These are phyloP conservation scores for Megaceryle torquata DNA, from an alignment of 2,113 vertebrate genomes.

Conservation along the genomic window DNA sequence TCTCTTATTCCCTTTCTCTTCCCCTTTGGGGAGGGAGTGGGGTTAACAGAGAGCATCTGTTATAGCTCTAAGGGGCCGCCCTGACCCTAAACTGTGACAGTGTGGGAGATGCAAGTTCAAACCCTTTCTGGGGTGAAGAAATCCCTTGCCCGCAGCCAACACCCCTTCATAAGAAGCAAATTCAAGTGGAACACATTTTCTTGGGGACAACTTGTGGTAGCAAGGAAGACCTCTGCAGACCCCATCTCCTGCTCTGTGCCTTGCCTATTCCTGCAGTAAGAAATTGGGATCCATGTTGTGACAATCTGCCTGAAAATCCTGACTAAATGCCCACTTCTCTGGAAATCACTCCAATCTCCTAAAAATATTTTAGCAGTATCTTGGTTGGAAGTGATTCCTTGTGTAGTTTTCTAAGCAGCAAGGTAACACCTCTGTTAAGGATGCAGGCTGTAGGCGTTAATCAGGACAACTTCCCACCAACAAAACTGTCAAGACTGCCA, in stretches of 20 bases:
- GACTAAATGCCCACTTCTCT: background rate
- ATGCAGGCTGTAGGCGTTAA: rapidly evolving
- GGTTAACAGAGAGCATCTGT: too few species aligned
- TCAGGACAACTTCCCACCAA: background rate
- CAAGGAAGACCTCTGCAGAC: background rate
- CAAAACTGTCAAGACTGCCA: background rate
- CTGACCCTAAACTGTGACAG: background rate
- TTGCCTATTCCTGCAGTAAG: background rate
- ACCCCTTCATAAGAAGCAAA: background rate
- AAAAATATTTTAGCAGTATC: background rate
- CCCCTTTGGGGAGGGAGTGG: too few species aligned
- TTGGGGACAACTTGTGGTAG: background rate
- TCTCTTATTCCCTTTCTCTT: too few species aligned
- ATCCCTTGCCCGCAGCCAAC: background rate
- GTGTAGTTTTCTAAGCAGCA: background rate
- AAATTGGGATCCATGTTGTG: rapidly evolving
- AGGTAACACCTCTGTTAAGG: background rate
- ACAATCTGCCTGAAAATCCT: background rate
- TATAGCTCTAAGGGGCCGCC: too few species aligned
- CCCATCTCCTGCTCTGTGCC: background rate
- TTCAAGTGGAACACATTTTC: background rate
- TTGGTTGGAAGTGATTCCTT: background rate
- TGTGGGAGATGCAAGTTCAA: background rate
- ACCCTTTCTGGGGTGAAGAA: background rate
- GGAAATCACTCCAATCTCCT: background rate